A percentile compares a stretch with the other conserved stretches of the same genome.
Evolutionary conservation across 2,797 vertebrate species (phyloP).

Genomic region (Enteromius treurensis): DNA sequence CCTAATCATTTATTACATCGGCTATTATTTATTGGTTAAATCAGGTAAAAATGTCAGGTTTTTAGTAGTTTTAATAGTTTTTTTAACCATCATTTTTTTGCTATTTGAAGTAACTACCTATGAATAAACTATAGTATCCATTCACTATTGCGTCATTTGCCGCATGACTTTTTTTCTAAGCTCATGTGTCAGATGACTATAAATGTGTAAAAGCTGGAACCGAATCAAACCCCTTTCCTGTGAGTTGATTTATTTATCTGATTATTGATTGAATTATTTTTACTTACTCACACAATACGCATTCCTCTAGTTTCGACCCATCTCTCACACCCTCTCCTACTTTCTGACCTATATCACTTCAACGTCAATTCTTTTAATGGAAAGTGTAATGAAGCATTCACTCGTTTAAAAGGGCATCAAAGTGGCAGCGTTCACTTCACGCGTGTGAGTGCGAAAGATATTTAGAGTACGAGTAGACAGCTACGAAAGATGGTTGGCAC

Average conservation of each 20-base stretch:
- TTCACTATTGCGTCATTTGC: not conserved
- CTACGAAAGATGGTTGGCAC: slow-evolving; percentile 4
- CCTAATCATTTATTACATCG: not conserved
- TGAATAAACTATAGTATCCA: not conserved
- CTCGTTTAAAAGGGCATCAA: slow-evolving; percentile 60
- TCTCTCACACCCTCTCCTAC: slow-evolving; percentile 32
- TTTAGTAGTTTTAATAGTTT: not conserved
- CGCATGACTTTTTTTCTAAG: not conserved
- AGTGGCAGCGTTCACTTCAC: slow-evolving; percentile 32
- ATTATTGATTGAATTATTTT: slow-evolving; percentile 32
- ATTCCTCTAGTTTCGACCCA: slow-evolving; percentile 37
- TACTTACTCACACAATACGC: slow-evolving; percentile 17
- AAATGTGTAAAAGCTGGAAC: not conserved
- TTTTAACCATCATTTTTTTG: too few relatives aligned
- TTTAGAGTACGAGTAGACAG: not conserved
- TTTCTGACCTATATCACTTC: slow-evolving; percentile 58
- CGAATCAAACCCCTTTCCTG: not conserved
- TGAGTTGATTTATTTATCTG: slow-evolving; percentile 13
- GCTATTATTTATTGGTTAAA: not conserved
- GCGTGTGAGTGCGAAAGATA: slow-evolving; percentile 15
- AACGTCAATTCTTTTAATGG: slow-evolving; percentile 67
- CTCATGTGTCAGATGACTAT: not conserved
- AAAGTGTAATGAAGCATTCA: slow-evolving; percentile 65
- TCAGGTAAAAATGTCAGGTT: not conserved
- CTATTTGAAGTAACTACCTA: not conserved